A percentile compares a stretch with the other conserved stretches of the same genome.
phyloP scores from a whole-genome alignment of 2,113 vertebrate genomes.

The Emydura subglobosa region DNA sequence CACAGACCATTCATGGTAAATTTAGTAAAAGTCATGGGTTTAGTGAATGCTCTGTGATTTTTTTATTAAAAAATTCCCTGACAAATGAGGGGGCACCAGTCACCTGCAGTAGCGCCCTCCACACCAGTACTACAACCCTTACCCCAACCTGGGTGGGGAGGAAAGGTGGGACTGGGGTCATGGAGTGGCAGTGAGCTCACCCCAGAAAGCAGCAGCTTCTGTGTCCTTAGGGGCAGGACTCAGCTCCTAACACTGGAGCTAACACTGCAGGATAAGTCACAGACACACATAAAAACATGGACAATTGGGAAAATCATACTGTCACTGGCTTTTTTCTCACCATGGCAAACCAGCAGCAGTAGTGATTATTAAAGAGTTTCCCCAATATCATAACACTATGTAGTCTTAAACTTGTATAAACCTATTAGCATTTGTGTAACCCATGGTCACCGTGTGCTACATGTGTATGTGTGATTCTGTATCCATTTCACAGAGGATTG shows the following conservation, averaged over 20 bases:
- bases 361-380: not conserved
- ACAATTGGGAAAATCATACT: not conserved
- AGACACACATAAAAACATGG: not conserved
- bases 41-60: not conserved
- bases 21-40: not conserved
- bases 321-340: not conserved
- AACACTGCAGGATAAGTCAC: not conserved
- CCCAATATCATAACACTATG: not conserved
- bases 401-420: not conserved
- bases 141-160: not conserved
- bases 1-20: not conserved
- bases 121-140: not conserved
- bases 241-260: not conserved
- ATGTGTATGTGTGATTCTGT: not conserved
- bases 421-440: not conserved
- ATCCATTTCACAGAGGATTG: not conserved
- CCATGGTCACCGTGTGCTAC: not conserved
- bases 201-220: not conserved
- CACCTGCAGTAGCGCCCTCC: not conserved
- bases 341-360: not conserved
- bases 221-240: too few species aligned
- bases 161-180: not conserved
- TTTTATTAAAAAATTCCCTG: not conserved
- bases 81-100: not conserved
- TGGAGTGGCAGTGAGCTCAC: not conserved